Base-by-base conservation (phyloP, 2,113 vertebrate genomes). In the Pseudorhombus dupliciocellatus region DNA sequence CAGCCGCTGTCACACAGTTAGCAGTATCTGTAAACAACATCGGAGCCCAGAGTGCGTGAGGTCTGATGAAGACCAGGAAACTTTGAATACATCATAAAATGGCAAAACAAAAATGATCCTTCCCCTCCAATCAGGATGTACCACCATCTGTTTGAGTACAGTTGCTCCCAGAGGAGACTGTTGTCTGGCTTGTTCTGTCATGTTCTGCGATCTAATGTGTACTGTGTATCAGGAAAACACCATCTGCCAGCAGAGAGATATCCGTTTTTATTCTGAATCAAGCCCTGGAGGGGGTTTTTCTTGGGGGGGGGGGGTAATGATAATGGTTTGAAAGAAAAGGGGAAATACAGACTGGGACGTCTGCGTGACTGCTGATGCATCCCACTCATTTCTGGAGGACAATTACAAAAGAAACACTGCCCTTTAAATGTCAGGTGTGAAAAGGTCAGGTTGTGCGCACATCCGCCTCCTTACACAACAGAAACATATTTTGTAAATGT, bases 131-230 rank as follows among this genome's bases (percentile, higher is more conserved):
- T 81, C 31, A 44, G 18, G 30, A 62, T 48, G 28, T 37, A 34
- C 18, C 64, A 64, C 7, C 3, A 54, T 63, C 26, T 14, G 15
- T 69, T 46, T 71, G 70, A 82, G 66, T 51, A 72, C 0, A 4
- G 42, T 2, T 21, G 26, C 61, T 77, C 66, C 66, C 66, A 3
- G 26, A 69, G 75, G 73, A 77, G 46, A 50, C 40, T 40, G 70
- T 67, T 73, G 67, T 77, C 63, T 69, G 81, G 48, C 73, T 60
- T 80, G 86, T 79, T 83, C 79, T 74, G 66, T 86, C 81, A 79
- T 73, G 83, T 81, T 56, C 68, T 66, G 77, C 57, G 51, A 56
- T 83, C 25, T 70, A 68, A 77, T 58, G 50, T 64, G 56, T 51
- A 34, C 46, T 12, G 46, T 79, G 42, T 15, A n/a, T 4, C 60